Conservation (phyloP, 2,113 vertebrate species). For the Neomonachus schauinslandi region DNA sequence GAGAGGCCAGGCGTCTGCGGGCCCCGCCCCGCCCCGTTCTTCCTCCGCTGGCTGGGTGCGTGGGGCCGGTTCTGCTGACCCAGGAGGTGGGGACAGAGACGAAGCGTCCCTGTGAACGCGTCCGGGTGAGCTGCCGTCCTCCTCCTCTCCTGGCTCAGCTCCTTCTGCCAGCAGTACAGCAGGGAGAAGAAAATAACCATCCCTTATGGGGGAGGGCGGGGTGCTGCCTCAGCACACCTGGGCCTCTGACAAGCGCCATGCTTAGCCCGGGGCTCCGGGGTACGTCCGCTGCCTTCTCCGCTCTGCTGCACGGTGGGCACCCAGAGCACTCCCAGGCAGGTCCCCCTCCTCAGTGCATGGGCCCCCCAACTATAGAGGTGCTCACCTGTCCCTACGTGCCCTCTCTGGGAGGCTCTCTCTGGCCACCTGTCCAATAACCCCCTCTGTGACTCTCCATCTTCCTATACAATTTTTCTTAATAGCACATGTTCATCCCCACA, state of each 20-base stretch:
- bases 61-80: not conserved
- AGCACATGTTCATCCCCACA: not conserved
- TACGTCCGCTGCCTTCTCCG: not conserved
- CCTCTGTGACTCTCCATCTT: not conserved
- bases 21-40: not conserved
- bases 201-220: accelerated
- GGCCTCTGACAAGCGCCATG: not conserved
- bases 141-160: not conserved
- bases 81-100: not conserved
- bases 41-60: not conserved
- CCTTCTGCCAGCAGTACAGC: not conserved
- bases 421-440: not conserved
- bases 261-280: accelerated
- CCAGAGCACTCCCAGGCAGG: not conserved
- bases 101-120: accelerated
- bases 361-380: not conserved
- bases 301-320: not conserved
- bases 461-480: not conserved
- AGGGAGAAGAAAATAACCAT: not conserved
- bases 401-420: not conserved
- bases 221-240: not conserved
- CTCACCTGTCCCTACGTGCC: not conserved
- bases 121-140: not conserved
- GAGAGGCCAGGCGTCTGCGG: not conserved
- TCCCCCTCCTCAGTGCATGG: not conserved